Evolutionary conservation across 92 coral and sea anemone species (phyloP).

Genomic region (Palythoa caribaeorum): DNA sequence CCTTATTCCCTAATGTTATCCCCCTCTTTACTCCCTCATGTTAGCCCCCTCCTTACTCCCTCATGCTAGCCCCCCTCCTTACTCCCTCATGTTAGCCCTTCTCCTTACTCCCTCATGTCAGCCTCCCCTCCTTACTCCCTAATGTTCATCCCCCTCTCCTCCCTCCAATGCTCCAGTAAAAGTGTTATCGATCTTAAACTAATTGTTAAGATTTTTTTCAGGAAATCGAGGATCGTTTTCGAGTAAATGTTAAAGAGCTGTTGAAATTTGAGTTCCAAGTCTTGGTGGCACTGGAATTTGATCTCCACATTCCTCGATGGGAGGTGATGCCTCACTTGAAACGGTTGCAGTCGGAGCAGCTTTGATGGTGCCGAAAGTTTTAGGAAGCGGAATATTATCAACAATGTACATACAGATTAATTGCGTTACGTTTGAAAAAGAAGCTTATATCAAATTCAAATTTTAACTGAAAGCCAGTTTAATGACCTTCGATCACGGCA

Average conservation of each 20-base stretch:
- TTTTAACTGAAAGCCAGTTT: not conserved
- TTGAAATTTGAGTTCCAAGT: constrained; percentile 94
- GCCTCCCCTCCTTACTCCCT: too few species aligned
- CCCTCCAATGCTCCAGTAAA: too few species aligned
- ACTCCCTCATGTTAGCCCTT: too few species aligned
- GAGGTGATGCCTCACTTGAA: constrained; percentile 91
- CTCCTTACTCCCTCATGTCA: too few species aligned
- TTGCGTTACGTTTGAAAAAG: not conserved
- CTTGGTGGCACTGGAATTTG: constrained; percentile 89
- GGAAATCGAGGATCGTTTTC: constrained; percentile 89
- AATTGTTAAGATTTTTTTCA: constrained; percentile 3
- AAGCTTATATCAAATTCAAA: not conserved
- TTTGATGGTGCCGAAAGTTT: not conserved
- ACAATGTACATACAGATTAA: not conserved
- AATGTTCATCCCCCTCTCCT: too few species aligned
- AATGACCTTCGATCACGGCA: not conserved
- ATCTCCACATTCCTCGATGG: constrained; percentile 88
- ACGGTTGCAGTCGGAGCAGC: constrained; percentile 82
- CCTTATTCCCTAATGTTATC: too few species aligned
- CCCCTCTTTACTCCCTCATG: too few species aligned
- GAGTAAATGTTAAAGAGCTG: constrained; percentile 82
- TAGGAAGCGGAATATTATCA: not conserved
- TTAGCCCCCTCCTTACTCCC: too few species aligned
- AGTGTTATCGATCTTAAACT: too few species aligned
- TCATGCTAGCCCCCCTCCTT: too few species aligned